These are phyloP conservation scores for Danionella cerebrum DNA, from an alignment of 2,113 vertebrate genomes.

Conservation along the genomic window DNA sequence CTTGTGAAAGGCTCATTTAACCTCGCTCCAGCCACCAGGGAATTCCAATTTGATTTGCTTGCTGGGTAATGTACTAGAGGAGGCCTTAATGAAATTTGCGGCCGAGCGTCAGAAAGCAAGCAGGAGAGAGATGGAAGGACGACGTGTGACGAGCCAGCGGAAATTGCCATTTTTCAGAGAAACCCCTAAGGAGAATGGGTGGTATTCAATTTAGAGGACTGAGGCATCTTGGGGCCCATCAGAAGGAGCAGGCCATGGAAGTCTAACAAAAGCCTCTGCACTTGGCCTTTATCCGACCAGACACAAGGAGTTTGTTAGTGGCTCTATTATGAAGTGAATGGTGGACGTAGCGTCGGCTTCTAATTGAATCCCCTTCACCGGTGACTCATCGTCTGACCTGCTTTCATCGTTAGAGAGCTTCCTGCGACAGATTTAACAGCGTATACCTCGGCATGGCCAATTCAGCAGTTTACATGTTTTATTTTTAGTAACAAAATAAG, in stretches of 20 bases:
- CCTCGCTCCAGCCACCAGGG: conserved; percentile 47
- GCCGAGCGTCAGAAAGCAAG: conserved; percentile 9
- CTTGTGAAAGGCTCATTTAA: conserved; percentile 60
- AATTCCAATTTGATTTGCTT: conserved; percentile 58
- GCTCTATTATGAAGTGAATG: conserved; percentile 46
- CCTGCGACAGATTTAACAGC: too few relatives aligned
- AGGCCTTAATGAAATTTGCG: conserved; percentile 53
- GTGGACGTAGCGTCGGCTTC: conserved; percentile 30
- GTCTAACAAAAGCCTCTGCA: conserved; percentile 42
- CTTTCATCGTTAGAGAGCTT: conserved; percentile 39
- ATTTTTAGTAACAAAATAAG: too few relatives aligned
- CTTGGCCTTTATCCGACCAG: conserved; percentile 41
- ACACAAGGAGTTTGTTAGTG: conserved; percentile 46
- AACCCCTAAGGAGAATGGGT: conserved; percentile 28
- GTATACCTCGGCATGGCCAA: too few relatives aligned
- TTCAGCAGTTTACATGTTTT: too few relatives aligned
- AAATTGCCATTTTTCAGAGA: conserved; percentile 43
- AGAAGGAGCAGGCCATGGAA: conserved; percentile 23
- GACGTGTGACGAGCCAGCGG: neutral
- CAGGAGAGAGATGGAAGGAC: neutral
- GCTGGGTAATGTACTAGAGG: conserved; percentile 56
- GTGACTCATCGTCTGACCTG: conserved; percentile 48
- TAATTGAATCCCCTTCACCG: conserved; percentile 48
- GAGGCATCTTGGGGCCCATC: conserved; percentile 32
- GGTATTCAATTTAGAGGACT: conserved; percentile 29